A percentile compares a stretch with the other conserved stretches of the same genome.
phyloP scores from a whole-genome alignment of 37 sponge, comb jelly and placozoan genomes.

The Ephydatia muelleri region DNA sequence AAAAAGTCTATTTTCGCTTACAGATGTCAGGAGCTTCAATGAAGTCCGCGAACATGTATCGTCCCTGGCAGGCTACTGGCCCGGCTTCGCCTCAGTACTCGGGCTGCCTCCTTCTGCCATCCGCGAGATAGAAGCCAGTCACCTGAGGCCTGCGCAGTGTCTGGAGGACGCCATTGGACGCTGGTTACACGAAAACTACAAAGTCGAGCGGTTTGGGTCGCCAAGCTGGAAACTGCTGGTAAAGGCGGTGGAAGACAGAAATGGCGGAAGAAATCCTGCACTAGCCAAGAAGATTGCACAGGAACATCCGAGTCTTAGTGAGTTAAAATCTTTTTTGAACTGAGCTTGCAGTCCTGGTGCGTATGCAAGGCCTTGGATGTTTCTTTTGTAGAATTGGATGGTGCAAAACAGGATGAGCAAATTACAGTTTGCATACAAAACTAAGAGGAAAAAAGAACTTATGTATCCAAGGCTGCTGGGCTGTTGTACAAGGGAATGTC shows the following conservation, averaged over 20 bases:
- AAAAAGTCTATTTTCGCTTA: background rate
- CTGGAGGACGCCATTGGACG: background rate
- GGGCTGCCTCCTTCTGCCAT: background rate
- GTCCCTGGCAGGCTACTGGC: background rate
- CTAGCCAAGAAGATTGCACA: conserved; percentile 13
- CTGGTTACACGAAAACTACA: background rate
- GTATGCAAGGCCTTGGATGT: too few relatives aligned
- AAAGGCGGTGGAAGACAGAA: conserved; percentile 12
- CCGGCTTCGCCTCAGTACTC: background rate
- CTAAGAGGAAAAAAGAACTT: too few relatives aligned
- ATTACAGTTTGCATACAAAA: too few relatives aligned
- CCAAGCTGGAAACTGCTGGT: conserved; percentile 24
- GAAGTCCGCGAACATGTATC: background rate
- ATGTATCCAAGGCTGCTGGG: too few relatives aligned
- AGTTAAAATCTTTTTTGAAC: too few relatives aligned
- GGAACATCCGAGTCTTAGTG: conserved; percentile 19
- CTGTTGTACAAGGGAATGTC: too few relatives aligned
- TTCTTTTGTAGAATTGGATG: too few relatives aligned
- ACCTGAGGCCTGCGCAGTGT: background rate
- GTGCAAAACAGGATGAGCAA: too few relatives aligned
- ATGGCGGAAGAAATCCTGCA: conserved; percentile 3
- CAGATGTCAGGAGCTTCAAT: background rate
- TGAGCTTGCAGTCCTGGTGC: too few relatives aligned
- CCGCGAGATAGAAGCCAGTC: background rate
- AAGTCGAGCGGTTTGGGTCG: conserved; percentile 6